Base-by-base conservation (phyloP, 2,113 vertebrate genomes). In the Morone chrysops region DNA sequence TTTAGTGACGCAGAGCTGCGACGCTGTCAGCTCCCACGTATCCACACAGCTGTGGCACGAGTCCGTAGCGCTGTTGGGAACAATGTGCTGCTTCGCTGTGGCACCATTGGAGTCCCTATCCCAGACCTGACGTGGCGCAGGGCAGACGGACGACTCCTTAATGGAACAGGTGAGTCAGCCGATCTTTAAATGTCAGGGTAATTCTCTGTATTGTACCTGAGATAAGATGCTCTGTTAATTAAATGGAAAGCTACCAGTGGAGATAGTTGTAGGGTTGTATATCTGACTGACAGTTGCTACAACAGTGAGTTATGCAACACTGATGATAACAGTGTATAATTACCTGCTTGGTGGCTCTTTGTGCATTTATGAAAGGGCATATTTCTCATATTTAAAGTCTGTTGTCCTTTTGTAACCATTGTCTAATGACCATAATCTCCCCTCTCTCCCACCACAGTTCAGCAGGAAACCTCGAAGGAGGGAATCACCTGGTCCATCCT, bases 401-500 rank as follows among this genome's bases (percentile, higher is more conserved):
- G n/a, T 47, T 36, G 22, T 68, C 3, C 16, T 50, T 76, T 78
- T 4, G 3, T 31, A 31, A 31, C 31, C 31, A 70, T 31, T 62
- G 8, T 70, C 9, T 74, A 36, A 76, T 0, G 65, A 20, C 1
- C 41, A 20, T 48, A 20, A 16, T 70, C 18, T 83, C 9, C 45
- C 56, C 10, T 83, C 65, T 86, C 48, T 92, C 57, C 22, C 22
- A 25, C 78, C 71, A n/a, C 92, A 99, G 98, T 97, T 81, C 96
- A 96, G 78, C 96, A 97, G 92, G 97, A 99, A 92, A 95, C 96
- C 81, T 97, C 97, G 47, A 96, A 96, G 38, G 97, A 99, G 7
- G 97, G 97, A 79, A 97, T 97, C 38, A 96, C 96, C 81, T 98
- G 98, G 98, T 96, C 96, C 70, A 96, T 98, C 87, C 94, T 99